Evolutionary conservation across 2,113 vertebrate species (phyloP).

Genomic region (Aphyosemion australe): DNA sequence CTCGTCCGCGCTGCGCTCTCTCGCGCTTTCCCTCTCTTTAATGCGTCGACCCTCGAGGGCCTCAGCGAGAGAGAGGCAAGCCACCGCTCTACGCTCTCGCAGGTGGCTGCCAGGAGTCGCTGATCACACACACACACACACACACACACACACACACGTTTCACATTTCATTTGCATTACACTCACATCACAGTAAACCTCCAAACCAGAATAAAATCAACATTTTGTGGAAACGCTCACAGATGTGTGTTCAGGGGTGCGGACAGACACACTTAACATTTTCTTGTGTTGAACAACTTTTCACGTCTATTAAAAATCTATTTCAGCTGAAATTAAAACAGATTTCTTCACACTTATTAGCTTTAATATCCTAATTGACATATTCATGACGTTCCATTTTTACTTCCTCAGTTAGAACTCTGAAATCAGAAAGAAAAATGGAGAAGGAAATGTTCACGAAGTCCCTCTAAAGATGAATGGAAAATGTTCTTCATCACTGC

Average conservation of each 20-base stretch:
- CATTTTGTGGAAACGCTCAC: constrained; percentile 45
- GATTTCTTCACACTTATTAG: too few species aligned
- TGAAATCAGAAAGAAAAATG: too few species aligned
- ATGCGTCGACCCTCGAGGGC: constrained; percentile 78
- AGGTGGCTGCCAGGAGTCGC: constrained; percentile 73
- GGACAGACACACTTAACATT: too few species aligned
- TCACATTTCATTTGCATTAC: constrained; percentile 27
- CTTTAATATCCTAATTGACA: too few species aligned
- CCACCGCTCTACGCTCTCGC: constrained; percentile 62
- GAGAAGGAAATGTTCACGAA: too few species aligned
- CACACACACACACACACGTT: constrained; percentile 20
- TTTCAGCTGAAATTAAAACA: too few species aligned
- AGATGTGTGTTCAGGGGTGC: too few species aligned
- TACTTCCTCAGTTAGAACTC: too few species aligned
- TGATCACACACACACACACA: constrained; percentile 34
- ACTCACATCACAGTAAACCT: constrained; percentile 56
- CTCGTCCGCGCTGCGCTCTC: constrained; percentile 68
- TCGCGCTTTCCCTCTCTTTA: constrained; percentile 70
- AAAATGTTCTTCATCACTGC: neutral
- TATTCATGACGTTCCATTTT: too few species aligned
- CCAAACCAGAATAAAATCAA: constrained; percentile 51
- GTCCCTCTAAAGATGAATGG: neutral
- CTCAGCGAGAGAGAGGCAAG: constrained; percentile 63
- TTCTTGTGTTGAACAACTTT: too few species aligned
- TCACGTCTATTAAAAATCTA: too few species aligned